A percentile compares a stretch with the other conserved stretches of the same genome.
Evolutionary conservation across 2,888 invertebrate species (phyloP).

Genomic region (Mesodorylaimus sp.): DNA sequence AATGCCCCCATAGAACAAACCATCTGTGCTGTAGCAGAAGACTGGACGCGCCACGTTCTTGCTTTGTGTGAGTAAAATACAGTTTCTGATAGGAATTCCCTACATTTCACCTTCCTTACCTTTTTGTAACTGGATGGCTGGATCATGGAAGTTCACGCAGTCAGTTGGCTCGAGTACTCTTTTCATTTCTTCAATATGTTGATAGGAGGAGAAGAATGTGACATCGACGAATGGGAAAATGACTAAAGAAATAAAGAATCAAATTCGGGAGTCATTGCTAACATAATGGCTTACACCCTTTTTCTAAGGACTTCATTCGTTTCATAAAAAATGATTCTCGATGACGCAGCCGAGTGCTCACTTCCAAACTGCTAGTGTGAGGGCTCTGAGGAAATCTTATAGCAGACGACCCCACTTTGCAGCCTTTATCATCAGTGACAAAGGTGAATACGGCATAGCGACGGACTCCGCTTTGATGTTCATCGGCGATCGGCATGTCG

Average conservation of each 20-base stretch:
- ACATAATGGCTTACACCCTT: conserved; percentile 12
- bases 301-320: conserved; percentile 16
- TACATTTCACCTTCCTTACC: too few relatives aligned
- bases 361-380: conserved; percentile 4
- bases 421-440: background rate
- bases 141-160: conserved; percentile 5
- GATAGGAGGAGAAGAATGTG: conserved; percentile 12
- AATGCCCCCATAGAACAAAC: too few relatives aligned
- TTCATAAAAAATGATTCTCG: conserved; percentile 12
- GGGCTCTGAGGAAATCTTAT: conserved; percentile 1
- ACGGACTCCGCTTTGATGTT: background rate
- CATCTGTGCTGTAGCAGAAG: too few relatives aligned
- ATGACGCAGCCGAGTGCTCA: background rate
- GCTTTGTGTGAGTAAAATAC: too few relatives aligned
- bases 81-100: too few relatives aligned
- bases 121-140: conserved; percentile 7
- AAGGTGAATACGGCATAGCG: conserved; percentile 8
- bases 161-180: background rate
- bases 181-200: background rate
- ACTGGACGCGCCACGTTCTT: too few relatives aligned
- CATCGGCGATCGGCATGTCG: conserved; percentile 4
- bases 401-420: background rate
- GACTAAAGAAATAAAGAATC: conserved; percentile 10
- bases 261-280: background rate
- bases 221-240: conserved; percentile 15